These are phyloP conservation scores for Calcarius lapponicus DNA, from an alignment of 2,797 vertebrate genomes.

Conservation along the genomic window DNA sequence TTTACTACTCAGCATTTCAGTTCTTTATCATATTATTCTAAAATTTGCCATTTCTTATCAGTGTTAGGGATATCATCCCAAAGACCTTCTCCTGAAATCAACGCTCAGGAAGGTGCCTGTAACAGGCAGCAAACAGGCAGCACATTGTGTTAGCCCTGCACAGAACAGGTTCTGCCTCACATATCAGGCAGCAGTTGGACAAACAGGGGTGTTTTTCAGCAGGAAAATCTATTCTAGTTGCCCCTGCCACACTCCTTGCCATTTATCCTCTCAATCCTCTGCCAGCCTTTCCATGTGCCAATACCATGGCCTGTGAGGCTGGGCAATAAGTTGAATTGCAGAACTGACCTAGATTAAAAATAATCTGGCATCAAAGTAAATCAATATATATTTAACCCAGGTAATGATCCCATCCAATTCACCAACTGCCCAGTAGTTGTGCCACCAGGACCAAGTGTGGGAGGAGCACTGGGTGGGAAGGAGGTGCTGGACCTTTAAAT, in stretches of 20 bases:
- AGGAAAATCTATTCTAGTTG: not conserved
- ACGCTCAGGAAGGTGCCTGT: accelerated
- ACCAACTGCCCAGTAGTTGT: not conserved
- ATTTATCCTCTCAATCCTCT: not conserved
- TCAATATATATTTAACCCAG: not conserved
- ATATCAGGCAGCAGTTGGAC: not conserved
- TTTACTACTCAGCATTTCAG: not conserved
- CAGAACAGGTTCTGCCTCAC: not conserved
- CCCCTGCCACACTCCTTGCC: accelerated
- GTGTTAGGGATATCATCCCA: not conserved
- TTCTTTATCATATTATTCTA: not conserved
- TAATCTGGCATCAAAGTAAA: not conserved
- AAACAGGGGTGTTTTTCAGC: not conserved
- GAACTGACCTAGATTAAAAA: not conserved
- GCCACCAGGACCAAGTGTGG: not conserved
- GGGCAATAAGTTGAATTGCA: not conserved
- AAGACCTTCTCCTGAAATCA: not conserved
- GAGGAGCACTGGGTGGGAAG: not conserved
- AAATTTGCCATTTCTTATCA: not conserved
- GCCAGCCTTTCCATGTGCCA: not conserved
- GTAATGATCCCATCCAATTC: not conserved
- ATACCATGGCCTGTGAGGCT: not conserved
- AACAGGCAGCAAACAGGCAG: not conserved
- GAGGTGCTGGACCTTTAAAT: not conserved
- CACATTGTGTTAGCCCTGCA: not conserved